Evolutionary conservation across 2,113 vertebrate genomes (phyloP).

Genomic region (Phaethornis superciliosus): DNA sequence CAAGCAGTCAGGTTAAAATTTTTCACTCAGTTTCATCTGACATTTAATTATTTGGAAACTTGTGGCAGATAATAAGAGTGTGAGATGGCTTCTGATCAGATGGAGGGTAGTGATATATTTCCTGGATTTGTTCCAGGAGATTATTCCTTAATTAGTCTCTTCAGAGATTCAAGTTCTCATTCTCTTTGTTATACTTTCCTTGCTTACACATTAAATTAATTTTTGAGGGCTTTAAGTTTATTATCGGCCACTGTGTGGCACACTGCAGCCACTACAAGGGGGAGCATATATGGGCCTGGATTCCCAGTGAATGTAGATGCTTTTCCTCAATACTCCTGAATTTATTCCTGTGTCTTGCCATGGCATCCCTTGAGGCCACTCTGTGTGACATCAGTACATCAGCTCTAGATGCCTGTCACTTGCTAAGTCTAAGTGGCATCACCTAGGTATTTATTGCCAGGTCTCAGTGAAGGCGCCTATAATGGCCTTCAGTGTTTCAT

Average conservation of each 20-base stretch:
- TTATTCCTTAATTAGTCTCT: background rate
- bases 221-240: too few relatives aligned
- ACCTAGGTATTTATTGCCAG: background rate
- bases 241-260: background rate
- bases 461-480: background rate
- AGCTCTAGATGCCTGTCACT: background rate
- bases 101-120: background rate
- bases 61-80: background rate
- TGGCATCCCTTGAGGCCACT: background rate
- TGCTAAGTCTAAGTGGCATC: background rate
- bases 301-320: fast-evolving
- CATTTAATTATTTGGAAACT: background rate
- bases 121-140: background rate
- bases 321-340: background rate
- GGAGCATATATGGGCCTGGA: too few relatives aligned
- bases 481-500: background rate
- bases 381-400: background rate
- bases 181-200: background rate
- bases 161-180: background rate
- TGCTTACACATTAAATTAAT: background rate
- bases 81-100: background rate
- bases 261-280: background rate
- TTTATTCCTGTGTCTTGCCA: background rate
- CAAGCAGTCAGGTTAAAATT: background rate
- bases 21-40: background rate